Evolutionary conservation across 2,113 vertebrate species (phyloP).

Genomic region (Uria lomvia): DNA sequence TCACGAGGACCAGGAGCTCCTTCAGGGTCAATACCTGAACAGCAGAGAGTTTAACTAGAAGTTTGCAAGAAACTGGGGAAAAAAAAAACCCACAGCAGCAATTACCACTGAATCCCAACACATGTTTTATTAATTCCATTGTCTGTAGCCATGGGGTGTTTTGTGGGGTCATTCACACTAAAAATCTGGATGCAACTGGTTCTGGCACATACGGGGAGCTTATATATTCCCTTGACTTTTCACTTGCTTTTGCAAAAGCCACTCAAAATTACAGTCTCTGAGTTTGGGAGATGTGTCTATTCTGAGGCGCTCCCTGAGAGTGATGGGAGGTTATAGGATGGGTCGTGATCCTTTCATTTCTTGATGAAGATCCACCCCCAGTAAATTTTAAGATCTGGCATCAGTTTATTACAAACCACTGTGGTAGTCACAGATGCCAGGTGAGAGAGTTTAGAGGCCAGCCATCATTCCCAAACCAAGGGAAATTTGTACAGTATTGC

Average conservation of each 20-base stretch:
- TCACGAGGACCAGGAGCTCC: background rate
- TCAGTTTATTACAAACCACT: background rate
- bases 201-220: background rate
- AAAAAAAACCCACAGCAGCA: background rate
- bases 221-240: background rate
- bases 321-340: background rate
- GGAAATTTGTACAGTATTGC: background rate
- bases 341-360: background rate
- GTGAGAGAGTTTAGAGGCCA: background rate
- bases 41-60: background rate
- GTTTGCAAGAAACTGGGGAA: background rate
- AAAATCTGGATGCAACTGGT: background rate
- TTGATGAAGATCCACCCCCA: background rate
- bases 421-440: background rate
- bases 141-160: background rate
- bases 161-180: fast-evolving
- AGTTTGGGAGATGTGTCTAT: background rate
- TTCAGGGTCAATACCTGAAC: background rate
- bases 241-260: background rate
- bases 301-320: background rate
- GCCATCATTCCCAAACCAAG: background rate
- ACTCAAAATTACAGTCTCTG: background rate
- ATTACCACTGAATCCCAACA: background rate
- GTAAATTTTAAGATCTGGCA: background rate
- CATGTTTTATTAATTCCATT: background rate